Evolutionary conservation across 2,113 vertebrate genomes (phyloP).

Genomic region (Ibidorhyncha struthersii): DNA sequence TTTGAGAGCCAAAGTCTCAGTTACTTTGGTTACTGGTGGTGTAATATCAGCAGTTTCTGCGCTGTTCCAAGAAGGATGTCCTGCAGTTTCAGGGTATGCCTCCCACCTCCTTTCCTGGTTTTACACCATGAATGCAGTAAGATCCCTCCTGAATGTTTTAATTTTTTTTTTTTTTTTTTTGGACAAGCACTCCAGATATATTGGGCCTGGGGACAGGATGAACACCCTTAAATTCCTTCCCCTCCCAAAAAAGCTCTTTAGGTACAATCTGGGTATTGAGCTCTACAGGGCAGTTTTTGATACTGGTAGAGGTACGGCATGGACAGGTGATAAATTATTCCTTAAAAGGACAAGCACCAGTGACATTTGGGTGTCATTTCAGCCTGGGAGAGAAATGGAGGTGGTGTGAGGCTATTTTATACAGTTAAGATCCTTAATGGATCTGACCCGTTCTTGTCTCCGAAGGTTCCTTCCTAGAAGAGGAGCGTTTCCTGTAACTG

Average conservation of each 20-base stretch:
- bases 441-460: neutral
- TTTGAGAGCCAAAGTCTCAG: no score
- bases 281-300: neutral
- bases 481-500: neutral
- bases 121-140: neutral
- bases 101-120: neutral
- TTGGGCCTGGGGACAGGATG: neutral
- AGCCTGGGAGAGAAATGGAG: neutral
- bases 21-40: no score
- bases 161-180: neutral
- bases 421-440: neutral
- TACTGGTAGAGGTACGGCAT: neutral
- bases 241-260: neutral
- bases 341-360: neutral
- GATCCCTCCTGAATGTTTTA: neutral
- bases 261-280: neutral
- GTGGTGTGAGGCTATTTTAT: neutral
- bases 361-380: neutral
- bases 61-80: neutral
- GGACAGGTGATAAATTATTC: neutral
- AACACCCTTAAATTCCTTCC: neutral
- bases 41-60: neutral
- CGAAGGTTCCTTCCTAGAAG: neutral
- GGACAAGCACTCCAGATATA: neutral
- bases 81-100: neutral